Base-by-base conservation (phyloP, 1,140 invertebrate genomes). In the Onthophagus taurus region DNA sequence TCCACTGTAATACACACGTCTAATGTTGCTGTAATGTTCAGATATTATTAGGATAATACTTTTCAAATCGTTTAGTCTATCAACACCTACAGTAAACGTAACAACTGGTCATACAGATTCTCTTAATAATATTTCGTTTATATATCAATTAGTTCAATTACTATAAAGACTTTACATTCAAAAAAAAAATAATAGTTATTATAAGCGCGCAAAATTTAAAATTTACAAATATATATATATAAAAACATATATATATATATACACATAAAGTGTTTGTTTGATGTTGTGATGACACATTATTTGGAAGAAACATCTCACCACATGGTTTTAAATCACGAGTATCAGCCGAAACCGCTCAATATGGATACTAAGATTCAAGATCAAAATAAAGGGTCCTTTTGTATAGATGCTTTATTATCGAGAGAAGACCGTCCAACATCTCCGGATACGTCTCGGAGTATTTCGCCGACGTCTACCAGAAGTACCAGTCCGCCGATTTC, bases 381-480 rank as follows among this genome's bases (percentile, higher is more conserved):
- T 41, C n/a, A n/a, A n/a, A 55, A 52, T 23, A 64, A 65, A 48
- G 53, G 54, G 6, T 80, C 77, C 0, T 81, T 81, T 53, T 80
- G 77, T 53, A 81, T 81, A 39, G 78, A 81, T 36, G 77, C 78
- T 0, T 57, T 81, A n/a, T 53, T 81, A 9, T 76, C 63, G 18
- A 43, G 60, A 16, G 44, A 57, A 8, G 56, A 58, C 7, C 41
- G 58, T 16, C 45, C 56, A n/a, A 44, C 48, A 8, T 53, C 53
- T 41, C 61, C 61, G 13, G 60, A 57, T 19, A 58, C 55, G 14
- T 59, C 60, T 2, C 45, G 60, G 30, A 63, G 60, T 39, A 55
- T 56, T 11, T 61, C 60, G 9, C 60, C 60, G 20, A 53, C 53
- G 13, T 64, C 61, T 2, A 58, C 60, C 4, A 49, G 61, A 19